Percentiles rank a stretch among this genome's conserved stretches.
Evolutionary conservation across 1,140 invertebrate genomes (phyloP).

Genomic region (Geopemphigus sp.): DNA sequence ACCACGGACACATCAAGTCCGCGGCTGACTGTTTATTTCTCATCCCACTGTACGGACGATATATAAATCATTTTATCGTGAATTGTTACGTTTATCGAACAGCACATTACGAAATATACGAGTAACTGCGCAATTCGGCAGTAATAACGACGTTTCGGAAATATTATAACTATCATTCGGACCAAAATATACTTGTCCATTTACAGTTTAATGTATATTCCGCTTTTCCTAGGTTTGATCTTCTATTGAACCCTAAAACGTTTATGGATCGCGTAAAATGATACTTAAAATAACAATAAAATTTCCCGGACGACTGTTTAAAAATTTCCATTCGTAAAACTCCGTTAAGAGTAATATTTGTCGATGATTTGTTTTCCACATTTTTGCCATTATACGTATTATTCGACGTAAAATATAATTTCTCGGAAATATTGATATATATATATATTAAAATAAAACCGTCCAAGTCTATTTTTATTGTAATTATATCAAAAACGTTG

Average conservation of each 20-base stretch:
- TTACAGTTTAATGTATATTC: neutral
- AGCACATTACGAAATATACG: too few relatives aligned
- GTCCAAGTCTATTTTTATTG: too few relatives aligned
- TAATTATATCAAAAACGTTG: too few relatives aligned
- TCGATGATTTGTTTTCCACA: too few relatives aligned
- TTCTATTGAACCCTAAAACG: constrained; percentile 7
- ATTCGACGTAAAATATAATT: too few relatives aligned
- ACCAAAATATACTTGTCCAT: neutral
- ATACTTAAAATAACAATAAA: constrained; percentile 11
- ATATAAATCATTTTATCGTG: neutral
- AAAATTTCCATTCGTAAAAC: neutral
- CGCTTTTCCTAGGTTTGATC: neutral
- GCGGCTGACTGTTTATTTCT: neutral
- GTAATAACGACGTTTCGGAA: neutral
- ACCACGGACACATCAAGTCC: neutral
- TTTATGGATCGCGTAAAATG: constrained; percentile 14
- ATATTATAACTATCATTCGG: neutral
- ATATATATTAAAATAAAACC: too few relatives aligned
- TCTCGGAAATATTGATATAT: too few relatives aligned
- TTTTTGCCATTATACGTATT: too few relatives aligned
- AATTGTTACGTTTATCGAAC: too few relatives aligned
- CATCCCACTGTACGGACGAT: too few relatives aligned
- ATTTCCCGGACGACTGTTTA: neutral
- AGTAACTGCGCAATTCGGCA: too few relatives aligned
- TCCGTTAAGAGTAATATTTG: neutral